Conservation (phyloP, 2,888 invertebrate species). For the Cordilura impudica region DNA sequence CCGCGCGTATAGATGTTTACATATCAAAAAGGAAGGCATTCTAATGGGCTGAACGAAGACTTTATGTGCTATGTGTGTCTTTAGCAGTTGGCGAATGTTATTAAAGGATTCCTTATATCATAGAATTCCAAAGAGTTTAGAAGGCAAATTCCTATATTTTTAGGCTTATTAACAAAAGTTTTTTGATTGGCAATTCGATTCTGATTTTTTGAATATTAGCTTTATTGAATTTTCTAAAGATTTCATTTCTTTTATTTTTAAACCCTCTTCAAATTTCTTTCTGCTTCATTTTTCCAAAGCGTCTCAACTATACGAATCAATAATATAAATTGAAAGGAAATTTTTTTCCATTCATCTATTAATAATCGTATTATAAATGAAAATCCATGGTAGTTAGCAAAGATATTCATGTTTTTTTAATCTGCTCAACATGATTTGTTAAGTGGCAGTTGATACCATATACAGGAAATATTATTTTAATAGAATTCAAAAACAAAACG, state of each 20-base stretch:
- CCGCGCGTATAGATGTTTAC: no score
- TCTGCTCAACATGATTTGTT: conserved; percentile 44
- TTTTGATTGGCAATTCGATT: no score
- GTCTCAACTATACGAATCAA: conserved; percentile 32
- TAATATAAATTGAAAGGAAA: neutral
- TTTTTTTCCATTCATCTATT: neutral
- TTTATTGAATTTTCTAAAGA: neutral
- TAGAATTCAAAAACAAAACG: neutral
- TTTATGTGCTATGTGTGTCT: no score
- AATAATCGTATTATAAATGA: no score
- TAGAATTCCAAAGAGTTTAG: no score
- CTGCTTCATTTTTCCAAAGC: conserved; percentile 3
- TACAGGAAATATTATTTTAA: neutral
- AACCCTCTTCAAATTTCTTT: neutral
- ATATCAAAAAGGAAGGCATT: no score
- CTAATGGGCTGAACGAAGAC: no score
- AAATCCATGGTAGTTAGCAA: neutral
- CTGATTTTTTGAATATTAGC: no score
- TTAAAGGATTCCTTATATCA: no score
- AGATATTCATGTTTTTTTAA: neutral
- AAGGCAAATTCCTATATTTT: no score
- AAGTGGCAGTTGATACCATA: conserved; percentile 51
- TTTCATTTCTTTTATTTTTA: neutral
- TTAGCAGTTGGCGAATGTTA: no score
- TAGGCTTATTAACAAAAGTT: no score